These are phyloP conservation scores for Clarias platycephalus DNA, from an alignment of 2,797 vertebrate species.

Conservation along the genomic window DNA sequence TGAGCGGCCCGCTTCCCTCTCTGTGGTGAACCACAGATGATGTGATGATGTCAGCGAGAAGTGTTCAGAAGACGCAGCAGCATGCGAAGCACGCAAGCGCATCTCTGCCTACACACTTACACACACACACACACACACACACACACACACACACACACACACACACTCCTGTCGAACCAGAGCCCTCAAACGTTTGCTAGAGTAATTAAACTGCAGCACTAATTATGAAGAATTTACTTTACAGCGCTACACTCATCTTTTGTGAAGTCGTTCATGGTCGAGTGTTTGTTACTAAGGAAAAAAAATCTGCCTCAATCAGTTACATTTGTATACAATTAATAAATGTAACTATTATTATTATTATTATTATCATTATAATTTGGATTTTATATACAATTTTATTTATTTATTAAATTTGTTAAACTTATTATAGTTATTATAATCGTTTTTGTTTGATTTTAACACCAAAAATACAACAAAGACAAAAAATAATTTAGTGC, in stretches of 20 bases:
- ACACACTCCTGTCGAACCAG: neutral
- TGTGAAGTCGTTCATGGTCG: neutral
- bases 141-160: neutral
- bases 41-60: conserved; percentile 36
- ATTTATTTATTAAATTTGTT: neutral
- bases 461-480: neutral
- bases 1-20: neutral
- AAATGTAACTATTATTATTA: too few species aligned
- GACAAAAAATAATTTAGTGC: neutral
- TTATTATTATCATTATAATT: too few species aligned
- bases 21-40: neutral
- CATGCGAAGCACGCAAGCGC: neutral
- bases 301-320: neutral
- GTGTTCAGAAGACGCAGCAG: neutral
- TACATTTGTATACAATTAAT: too few species aligned
- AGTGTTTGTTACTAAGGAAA: neutral
- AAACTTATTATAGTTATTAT: neutral
- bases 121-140: neutral
- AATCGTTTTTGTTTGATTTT: neutral
- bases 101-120: neutral
- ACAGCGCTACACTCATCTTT: neutral
- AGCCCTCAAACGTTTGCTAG: neutral
- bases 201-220: neutral
- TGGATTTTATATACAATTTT: too few species aligned
- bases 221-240: neutral